Base-by-base conservation (phyloP, 2,888 invertebrate genomes). In the Caenorhabditis imperialis region DNA sequence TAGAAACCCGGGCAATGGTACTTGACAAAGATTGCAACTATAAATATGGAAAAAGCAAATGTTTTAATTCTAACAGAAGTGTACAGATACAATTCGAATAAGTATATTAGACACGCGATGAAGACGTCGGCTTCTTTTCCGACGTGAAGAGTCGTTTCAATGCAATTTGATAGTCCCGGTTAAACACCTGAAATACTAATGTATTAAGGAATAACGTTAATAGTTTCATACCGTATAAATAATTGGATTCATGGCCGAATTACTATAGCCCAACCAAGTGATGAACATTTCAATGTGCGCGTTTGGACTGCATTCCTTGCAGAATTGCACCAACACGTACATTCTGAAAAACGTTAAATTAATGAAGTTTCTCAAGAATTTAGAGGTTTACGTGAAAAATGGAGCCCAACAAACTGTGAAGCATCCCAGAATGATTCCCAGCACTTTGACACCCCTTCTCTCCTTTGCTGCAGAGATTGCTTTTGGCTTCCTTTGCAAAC, bases 331-430 rank as follows among this genome's bases (percentile, higher is more conserved):
- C 16, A 86, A 60, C 3, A 88, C 84, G 74, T 88, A 88, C 88
- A 88, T 88, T 55, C 84, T 85, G 48, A 69, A 79, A 67, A 40
- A 4, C 27, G 8, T 14, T 18, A 2, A 20, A 38, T 7, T 38
- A 16, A 22, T n/a, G n/a, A n/a, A n/a, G n/a, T n/a, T n/a, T n/a
- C n/a, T n/a, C n/a, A n/a, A n/a, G n/a, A n/a, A n/a, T n/a, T n/a
- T n/a, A n/a, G n/a, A 20, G 22, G 1, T 79, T 65, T 47, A 84
- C 85, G 87, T 78, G 65, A 87, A 88, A 58, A 88, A 88, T 1
- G 88, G 88, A 5, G 87, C 84, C 87, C 88, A 88, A 50, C 88
- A 88, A 20, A 88, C 73, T 6, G 88, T 88, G 61, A 88, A 88
- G 55, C 88, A 88, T 30, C 88, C 88, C 6, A 88, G 75, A 70